Evolutionary conservation across 2,888 invertebrate genomes (phyloP).

Genomic region (Falcaria lacertinaria): DNA sequence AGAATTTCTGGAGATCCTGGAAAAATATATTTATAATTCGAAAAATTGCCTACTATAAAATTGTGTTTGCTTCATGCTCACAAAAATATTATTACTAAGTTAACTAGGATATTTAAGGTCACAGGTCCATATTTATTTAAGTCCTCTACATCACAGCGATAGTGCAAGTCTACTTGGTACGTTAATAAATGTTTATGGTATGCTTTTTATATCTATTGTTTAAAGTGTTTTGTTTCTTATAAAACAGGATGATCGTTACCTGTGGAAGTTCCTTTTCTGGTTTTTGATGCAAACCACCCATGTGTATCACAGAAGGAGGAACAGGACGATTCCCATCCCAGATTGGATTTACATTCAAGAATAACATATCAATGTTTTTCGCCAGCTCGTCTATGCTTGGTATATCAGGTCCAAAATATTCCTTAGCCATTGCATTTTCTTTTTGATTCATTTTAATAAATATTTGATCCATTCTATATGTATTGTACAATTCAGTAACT

Average conservation of each 20-base stretch:
- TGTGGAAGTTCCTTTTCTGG: conserved; percentile 41
- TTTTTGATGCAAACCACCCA: conserved; percentile 55
- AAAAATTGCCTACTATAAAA: too few relatives aligned
- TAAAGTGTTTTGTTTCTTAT: too few relatives aligned
- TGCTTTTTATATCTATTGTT: too few relatives aligned
- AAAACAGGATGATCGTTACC: too few relatives aligned
- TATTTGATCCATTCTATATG: conserved; percentile 7
- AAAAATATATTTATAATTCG: too few relatives aligned
- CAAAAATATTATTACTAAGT: too few relatives aligned
- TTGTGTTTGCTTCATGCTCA: too few relatives aligned
- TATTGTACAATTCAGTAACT: conserved; percentile 17
- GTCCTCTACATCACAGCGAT: too few relatives aligned
- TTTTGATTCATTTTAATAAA: conserved; percentile 8
- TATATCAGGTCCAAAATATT: conserved; percentile 26
- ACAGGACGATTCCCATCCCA: conserved; percentile 47
- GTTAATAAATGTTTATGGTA: too few relatives aligned
- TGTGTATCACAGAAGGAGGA: conserved; percentile 49
- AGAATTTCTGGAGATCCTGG: conserved; percentile 33
- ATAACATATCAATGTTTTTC: conserved; percentile 47
- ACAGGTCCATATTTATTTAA: too few relatives aligned
- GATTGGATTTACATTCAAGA: conserved; percentile 54
- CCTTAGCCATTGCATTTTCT: conserved; percentile 18
- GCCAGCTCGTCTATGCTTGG: conserved; percentile 24
- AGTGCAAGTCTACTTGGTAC: too few relatives aligned
- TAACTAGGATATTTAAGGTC: too few relatives aligned